Conservation (phyloP, 2,797 vertebrate genomes). For the Tarsius wallacei region DNA sequence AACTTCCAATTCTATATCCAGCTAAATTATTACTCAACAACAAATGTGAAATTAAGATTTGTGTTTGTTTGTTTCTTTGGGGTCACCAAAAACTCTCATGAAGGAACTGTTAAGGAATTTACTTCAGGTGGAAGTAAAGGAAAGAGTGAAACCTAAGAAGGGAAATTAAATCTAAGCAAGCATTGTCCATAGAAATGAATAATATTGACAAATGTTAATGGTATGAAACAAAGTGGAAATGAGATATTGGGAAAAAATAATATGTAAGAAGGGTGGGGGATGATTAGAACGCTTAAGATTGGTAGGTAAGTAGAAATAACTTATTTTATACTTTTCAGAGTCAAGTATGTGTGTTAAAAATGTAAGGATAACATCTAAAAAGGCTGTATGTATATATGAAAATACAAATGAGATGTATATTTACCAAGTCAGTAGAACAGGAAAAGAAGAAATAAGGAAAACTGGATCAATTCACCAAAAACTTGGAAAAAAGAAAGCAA, state of each 20-base stretch:
- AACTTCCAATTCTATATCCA: background rate
- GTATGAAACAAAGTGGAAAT: background rate
- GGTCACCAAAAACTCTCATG: background rate
- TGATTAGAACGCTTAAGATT: background rate
- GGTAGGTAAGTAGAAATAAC: background rate
- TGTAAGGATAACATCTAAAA: background rate
- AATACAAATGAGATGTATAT: constrained; percentile 20
- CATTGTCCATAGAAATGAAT: constrained; percentile 3
- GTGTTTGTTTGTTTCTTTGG: background rate
- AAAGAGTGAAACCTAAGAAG: constrained; percentile 42
- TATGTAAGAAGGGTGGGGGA: background rate
- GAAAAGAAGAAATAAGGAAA: constrained; percentile 27
- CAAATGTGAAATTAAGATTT: background rate
- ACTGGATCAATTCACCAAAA: constrained; percentile 1
- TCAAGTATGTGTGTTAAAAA: constrained; percentile 60
- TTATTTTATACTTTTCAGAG: constrained; percentile 14
- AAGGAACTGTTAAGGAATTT: constrained; percentile 25
- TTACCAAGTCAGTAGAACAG: background rate
- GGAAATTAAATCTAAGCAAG: constrained; percentile 21
- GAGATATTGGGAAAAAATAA: background rate
- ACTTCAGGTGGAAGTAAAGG: constrained; percentile 60
- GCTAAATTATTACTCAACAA: background rate
- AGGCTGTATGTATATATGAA: background rate
- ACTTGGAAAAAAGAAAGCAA: constrained; percentile 11
- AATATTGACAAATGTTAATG: background rate